These are phyloP conservation scores for Schizopygopsis pylzovi DNA, from an alignment of 2,797 vertebrate species.

Conservation along the genomic window DNA sequence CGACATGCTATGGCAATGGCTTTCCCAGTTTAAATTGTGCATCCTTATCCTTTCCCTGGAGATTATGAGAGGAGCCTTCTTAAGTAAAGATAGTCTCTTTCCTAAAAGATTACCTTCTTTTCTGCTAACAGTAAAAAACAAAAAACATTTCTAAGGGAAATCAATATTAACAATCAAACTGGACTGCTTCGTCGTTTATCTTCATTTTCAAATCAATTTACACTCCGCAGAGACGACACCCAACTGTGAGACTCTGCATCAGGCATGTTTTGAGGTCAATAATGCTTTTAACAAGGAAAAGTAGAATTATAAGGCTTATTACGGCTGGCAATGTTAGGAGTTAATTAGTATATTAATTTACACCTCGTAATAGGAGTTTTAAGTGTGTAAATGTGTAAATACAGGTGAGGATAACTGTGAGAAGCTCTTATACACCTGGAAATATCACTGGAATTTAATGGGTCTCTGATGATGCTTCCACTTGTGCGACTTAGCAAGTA, in stretches of 20 bases:
- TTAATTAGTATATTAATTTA: conserved; percentile 39
- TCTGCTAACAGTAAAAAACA: conserved; percentile 29
- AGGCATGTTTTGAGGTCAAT: conserved; percentile 56
- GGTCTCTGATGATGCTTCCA: conserved; percentile 20
- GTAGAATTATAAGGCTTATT: conserved; percentile 34
- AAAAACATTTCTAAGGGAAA: conserved; percentile 45
- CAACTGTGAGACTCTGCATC: conserved; percentile 49
- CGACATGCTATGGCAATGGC: conserved; percentile 60
- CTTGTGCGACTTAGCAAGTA: not conserved
- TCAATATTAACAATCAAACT: conserved; percentile 56
- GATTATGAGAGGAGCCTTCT: conserved; percentile 25
- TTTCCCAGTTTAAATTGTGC: conserved; percentile 60
- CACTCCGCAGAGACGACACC: conserved; percentile 56
- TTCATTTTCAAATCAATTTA: conserved; percentile 63
- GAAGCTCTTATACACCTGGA: not conserved
- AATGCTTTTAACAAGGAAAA: conserved; percentile 37
- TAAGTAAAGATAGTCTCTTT: conserved; percentile 42
- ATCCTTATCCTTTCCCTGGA: conserved; percentile 50
- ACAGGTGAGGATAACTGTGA: not conserved
- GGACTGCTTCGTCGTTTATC: conserved; percentile 44
- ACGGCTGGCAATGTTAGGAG: not conserved
- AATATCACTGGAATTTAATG: conserved; percentile 3
- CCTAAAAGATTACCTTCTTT: conserved; percentile 15
- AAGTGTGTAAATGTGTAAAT: not conserved
- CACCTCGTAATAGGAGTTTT: conserved; percentile 8